phyloP scores from a whole-genome alignment of 2,888 invertebrate genomes.

The Coelinius sp. region DNA sequence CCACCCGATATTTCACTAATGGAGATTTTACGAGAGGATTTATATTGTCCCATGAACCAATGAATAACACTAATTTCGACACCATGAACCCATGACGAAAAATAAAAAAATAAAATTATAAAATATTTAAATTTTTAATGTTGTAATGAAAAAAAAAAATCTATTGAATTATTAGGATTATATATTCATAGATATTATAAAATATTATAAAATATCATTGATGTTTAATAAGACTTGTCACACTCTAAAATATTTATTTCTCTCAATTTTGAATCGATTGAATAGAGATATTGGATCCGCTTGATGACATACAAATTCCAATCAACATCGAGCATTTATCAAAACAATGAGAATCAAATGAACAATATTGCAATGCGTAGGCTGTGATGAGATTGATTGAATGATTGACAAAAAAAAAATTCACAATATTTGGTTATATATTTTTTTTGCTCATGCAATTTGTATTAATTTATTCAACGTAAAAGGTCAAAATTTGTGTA shows the following conservation, averaged over 20 bases:
- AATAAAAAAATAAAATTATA: not conserved
- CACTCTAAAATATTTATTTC: not conserved
- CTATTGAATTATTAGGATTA: not conserved
- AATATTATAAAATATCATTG: too few relatives aligned
- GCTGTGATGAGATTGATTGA: not conserved
- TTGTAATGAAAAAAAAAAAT: not conserved
- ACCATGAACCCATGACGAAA: slow-evolving; percentile 21
- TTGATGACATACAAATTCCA: not conserved
- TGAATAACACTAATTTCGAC: not conserved
- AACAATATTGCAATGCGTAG: not conserved
- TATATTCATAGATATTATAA: not conserved
- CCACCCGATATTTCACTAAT: slow-evolving; percentile 45
- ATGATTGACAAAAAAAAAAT: not conserved
- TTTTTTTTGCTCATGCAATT: not conserved
- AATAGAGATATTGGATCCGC: not conserved
- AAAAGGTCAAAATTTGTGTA: not conserved
- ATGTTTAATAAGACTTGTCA: not conserved
- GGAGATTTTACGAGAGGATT: slow-evolving; percentile 22
- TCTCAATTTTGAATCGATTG: not conserved
- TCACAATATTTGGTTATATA: not conserved
- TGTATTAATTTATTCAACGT: not conserved
- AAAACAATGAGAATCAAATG: slow-evolving; percentile 5
- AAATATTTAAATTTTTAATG: not conserved
- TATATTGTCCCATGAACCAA: not conserved
- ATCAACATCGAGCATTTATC: not conserved